A percentile compares a stretch with the other conserved stretches of the same genome.
Conservation (phyloP, 2,797 vertebrate genomes). For the Notolepis coatsorum region DNA sequence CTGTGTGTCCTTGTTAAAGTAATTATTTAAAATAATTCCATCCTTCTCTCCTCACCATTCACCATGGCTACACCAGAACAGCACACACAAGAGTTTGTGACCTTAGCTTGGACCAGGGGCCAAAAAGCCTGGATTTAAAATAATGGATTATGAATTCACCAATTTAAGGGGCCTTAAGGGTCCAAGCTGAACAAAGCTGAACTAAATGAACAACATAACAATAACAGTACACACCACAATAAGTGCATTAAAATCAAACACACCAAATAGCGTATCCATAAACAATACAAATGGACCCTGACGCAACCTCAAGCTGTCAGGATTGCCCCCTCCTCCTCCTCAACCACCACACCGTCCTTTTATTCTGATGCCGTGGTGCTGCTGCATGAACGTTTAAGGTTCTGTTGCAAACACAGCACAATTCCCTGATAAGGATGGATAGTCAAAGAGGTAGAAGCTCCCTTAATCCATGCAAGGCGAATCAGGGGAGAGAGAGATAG, state of each 20-base stretch:
- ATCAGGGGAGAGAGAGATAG: conserved; percentile 18
- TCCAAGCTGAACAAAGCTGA: conserved; percentile 9
- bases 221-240: conserved; percentile 1
- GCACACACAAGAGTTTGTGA: neutral
- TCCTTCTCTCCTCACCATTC: neutral
- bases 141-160: conserved; percentile 1
- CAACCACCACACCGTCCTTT: neutral
- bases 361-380: neutral
- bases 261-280: neutral
- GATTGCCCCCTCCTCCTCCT: neutral
- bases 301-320: no score
- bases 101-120: neutral
- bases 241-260: conserved; percentile 13
- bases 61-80: neutral
- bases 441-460: conserved; percentile 12
- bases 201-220: conserved; percentile 1
- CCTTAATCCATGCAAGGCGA: conserved; percentile 38
- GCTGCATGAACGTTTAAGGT: conserved; percentile 18
- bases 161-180: conserved; percentile 1
- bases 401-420: conserved; percentile 29
- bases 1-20: no score
- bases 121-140: conserved; percentile 2
- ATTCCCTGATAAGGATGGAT: conserved; percentile 21
- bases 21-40: no score
- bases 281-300: conserved; percentile 4